Evolutionary conservation across 2,113 vertebrate species (phyloP).

Genomic region (Urocynchramus pylzowi): DNA sequence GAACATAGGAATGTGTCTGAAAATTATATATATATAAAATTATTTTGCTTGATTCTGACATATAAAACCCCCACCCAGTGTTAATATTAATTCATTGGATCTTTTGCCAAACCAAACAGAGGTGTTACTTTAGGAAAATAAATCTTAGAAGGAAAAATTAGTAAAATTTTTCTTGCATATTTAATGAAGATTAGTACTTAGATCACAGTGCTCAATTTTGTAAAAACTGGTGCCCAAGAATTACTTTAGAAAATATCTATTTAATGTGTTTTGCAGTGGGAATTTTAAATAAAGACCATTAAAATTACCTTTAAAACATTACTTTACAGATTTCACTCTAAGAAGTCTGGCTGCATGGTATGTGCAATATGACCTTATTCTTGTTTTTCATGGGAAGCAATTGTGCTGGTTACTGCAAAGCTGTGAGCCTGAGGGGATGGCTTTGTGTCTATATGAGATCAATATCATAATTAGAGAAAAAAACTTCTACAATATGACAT

Average conservation of each 20-base stretch:
- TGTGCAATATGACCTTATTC: background rate
- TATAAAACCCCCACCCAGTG: background rate
- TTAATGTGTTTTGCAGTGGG: background rate
- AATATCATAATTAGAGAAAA: background rate
- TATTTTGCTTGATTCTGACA: background rate
- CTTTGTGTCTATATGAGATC: background rate
- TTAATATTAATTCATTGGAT: background rate
- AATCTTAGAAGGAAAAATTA: background rate
- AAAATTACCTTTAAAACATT: background rate
- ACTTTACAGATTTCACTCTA: background rate
- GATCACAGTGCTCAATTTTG: background rate
- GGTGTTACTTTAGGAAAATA: background rate
- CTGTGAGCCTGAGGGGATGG: background rate
- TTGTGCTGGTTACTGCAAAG: background rate
- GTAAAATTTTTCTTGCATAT: background rate
- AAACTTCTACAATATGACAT: background rate
- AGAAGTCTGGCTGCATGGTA: background rate
- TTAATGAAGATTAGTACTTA: background rate
- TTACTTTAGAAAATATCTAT: background rate
- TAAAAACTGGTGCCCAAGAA: background rate
- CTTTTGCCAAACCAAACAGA: background rate
- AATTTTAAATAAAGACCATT: background rate
- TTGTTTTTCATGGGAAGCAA: background rate
- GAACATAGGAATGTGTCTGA: background rate
- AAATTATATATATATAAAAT: background rate